Conservation (phyloP, 2,113 vertebrate species). For the Barbus barbus region DNA sequence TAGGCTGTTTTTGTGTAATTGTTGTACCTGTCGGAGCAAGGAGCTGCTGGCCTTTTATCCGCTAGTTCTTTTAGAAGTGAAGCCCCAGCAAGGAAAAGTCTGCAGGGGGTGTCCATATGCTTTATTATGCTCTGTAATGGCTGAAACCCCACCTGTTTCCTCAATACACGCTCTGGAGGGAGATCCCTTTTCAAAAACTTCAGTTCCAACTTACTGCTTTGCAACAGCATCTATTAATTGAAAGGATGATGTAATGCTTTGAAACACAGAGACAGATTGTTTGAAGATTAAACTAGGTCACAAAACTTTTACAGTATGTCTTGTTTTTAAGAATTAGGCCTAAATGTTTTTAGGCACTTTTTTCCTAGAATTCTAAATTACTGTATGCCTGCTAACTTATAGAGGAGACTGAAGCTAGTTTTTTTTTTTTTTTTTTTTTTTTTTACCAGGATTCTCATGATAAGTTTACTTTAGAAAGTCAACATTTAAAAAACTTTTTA, state of each 20-base stretch:
- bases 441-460: not conserved
- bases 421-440: not conserved
- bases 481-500: no score
- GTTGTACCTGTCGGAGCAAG: not conserved
- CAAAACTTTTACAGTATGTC: not conserved
- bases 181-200: not conserved
- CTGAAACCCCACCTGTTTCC: constrained; percentile 6
- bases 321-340: not conserved
- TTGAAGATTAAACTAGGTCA: constrained; percentile 15
- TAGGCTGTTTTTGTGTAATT: not conserved
- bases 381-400: not conserved
- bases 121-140: not conserved
- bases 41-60: constrained; percentile 10
- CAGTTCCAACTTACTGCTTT: constrained; percentile 15
- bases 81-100: not conserved
- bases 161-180: not conserved
- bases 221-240: not conserved
- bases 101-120: not conserved
- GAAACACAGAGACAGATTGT: constrained; percentile 9
- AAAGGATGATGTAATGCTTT: constrained; percentile 32
- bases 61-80: not conserved
- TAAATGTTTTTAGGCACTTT: not conserved
- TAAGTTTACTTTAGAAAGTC: not conserved
- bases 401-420: not conserved
- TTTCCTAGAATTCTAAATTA: not conserved